A percentile compares a stretch with the other conserved stretches of the same genome.
These are phyloP conservation scores for Drosophila affinis DNA, from an alignment of 2,888 invertebrate species.

Conservation along the genomic window DNA sequence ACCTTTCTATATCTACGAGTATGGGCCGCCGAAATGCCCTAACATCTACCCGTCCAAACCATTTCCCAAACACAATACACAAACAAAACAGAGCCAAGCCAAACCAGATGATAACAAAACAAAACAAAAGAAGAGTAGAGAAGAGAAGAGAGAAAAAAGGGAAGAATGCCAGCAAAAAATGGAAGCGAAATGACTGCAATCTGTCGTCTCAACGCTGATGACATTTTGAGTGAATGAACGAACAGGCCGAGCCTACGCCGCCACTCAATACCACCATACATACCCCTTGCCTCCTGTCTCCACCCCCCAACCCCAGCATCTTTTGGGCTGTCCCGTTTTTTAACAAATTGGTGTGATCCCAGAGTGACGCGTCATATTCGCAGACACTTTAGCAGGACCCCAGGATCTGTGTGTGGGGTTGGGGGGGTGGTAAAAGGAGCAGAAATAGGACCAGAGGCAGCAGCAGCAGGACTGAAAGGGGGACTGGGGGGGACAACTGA, in stretches of 20 bases:
- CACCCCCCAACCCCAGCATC: neutral
- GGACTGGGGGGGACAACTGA: constrained; percentile 45
- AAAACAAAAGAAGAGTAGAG: constrained; percentile 24
- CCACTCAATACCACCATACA: neutral
- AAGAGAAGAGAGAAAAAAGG: constrained; percentile 11
- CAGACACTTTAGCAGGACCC: constrained; percentile 72
- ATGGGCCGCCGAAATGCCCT: constrained; percentile 6
- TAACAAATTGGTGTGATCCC: constrained; percentile 81
- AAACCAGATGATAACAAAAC: constrained; percentile 47
- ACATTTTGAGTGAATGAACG: constrained; percentile 79
- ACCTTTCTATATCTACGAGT: constrained; percentile 2
- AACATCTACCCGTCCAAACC: constrained; percentile 12
- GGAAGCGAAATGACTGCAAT: constrained; percentile 76
- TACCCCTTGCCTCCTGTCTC: constrained; percentile 2
- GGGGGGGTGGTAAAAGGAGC: constrained; percentile 22
- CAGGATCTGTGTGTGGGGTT: constrained; percentile 17
- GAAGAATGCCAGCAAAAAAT: constrained; percentile 34
- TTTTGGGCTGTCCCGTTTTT: constrained; percentile 56
- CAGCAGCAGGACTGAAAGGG: too few relatives aligned
- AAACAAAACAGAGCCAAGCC: constrained; percentile 41
- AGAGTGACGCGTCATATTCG: constrained; percentile 77
- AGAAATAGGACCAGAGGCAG: constrained; percentile 3
- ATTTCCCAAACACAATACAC: constrained; percentile 40
- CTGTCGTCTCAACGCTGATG: constrained; percentile 79
- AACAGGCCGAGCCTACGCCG: constrained; percentile 60